These are phyloP conservation scores for Sylvietta virens DNA, from an alignment of 2,113 vertebrate genomes.

Conservation along the genomic window DNA sequence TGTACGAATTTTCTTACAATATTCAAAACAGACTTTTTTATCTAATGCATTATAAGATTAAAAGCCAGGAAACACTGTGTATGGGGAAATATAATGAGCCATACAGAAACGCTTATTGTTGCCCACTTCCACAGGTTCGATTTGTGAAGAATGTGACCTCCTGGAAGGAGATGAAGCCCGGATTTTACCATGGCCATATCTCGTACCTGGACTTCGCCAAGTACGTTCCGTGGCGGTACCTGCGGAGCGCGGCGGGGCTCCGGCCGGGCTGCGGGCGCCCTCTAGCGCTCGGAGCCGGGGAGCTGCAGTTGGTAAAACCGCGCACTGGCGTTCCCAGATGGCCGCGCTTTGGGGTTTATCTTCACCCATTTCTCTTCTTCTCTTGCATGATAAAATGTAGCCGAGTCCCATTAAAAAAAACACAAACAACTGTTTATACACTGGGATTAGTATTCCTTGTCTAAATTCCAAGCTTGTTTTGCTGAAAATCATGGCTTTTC, in stretches of 20 bases:
- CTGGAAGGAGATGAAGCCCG: slow-evolving; percentile 96
- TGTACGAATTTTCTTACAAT: not conserved
- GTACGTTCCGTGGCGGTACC: slow-evolving; percentile 69
- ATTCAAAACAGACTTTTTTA: not conserved
- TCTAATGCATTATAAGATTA: not conserved
- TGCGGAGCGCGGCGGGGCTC: not conserved
- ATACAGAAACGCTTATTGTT: not conserved
- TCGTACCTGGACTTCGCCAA: slow-evolving; percentile 95
- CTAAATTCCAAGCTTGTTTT: not conserved
- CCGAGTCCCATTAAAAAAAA: not conserved
- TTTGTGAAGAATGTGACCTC: slow-evolving; percentile 95
- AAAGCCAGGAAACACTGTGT: not conserved
- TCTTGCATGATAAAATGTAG: not conserved
- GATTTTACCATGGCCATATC: slow-evolving; percentile 95
- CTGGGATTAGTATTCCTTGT: not conserved
- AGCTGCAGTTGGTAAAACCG: not conserved
- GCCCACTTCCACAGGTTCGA: slow-evolving; percentile 78
- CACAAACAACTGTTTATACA: not conserved
- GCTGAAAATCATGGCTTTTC: not conserved
- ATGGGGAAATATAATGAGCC: not conserved
- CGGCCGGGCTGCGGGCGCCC: slow-evolving; percentile 56
- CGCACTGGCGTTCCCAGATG: rapidly evolving
- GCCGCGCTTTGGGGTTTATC: not conserved
- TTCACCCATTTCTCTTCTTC: not conserved
- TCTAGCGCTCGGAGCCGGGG: slow-evolving; percentile 48